Base-by-base conservation (phyloP, 2,113 vertebrate genomes). In the Bagarius yarrelli region DNA sequence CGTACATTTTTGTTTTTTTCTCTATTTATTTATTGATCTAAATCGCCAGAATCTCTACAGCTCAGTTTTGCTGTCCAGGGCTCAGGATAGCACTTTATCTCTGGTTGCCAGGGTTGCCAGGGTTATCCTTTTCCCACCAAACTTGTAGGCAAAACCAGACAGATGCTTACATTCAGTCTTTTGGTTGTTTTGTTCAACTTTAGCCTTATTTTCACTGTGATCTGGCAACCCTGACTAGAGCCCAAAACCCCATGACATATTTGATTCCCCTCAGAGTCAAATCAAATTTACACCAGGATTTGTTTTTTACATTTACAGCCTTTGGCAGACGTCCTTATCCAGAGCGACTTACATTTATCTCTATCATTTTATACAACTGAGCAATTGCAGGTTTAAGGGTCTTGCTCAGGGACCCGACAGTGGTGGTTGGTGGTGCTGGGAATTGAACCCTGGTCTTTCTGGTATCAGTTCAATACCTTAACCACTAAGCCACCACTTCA, bases 221-320 rank as follows among this genome's bases (percentile, higher is more conserved):
- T 8, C n/a, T 71, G 69, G 69, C 69, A 71, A 71, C 69, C 44
- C 44, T 52, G 67, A 71, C 67, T 50, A n/a, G 5, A 9, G 4
- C 5, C n/a, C 23, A 27, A 50, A 40, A 66, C n/a, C 11, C 21
- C 34, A 36, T 40, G 21, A 11, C 30, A 19, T 64, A 2, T 18
- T 32, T 63, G 16, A 32, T 21, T 66, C 27, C 30, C 27, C 18
- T 66, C 63, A 21, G 59, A 36, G 32, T 66, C 18, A 12, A 63
- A 63, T 34, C 16, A 19, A 6, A 2, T 63, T 63, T 6, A 23
- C 27, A 34, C 16, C 19, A 66, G 19, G 8, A 3, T 36, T 23
- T 32, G 36, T 21, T 36, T 64, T 8, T n/a, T n/a, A n/a, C n/a
- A n/a, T n/a, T n/a, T n/a, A n/a, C n/a, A n/a, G n/a, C n/a, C n/a